Evolutionary conservation across 2,888 invertebrate genomes (phyloP), one percentile per base, ranked within the genome.

Genomic region (Venustoraphidia nigricollis): DNA sequence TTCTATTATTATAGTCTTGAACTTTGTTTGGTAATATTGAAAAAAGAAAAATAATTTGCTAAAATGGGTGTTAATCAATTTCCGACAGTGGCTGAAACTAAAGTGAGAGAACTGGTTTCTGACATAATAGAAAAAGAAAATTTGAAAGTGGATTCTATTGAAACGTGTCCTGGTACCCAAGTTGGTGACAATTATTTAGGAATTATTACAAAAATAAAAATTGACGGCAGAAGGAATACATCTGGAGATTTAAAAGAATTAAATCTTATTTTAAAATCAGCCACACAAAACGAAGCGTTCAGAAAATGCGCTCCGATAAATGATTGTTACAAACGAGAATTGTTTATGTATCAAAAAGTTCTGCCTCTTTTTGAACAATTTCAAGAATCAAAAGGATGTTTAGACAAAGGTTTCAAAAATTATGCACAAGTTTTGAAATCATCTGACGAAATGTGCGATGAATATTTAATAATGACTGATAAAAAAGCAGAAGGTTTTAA

Each of bases 191-290:
- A 55, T 41, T 57, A 53, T 42, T 27, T 57, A 3, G 55, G 56
- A 13, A 11, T 53, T 1, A 54, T 60, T 11, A 53, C 50, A 9
- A 46, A 36, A 49, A 50, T 49, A 9, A 54, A 41, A 34, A 50
- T 42, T 9, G n/a, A 11, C 10, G 42, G 34, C 10, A 34, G 34
- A 17, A 34, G 34, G 8, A 37, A 46, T 41, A 50, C 43, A 2
- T n/a, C 40, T 14, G 14, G 14, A 10, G 42, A 34, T 11, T 34
- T 27, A 8, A 50, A 48, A 39, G 48, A 34, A 27, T 27, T 27
- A 6, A 27, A 27, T 27, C 27, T 27, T 6, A 59, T 63, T 5
- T 50, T 59, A 11, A 63, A 63, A 54, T 54, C 55, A 10, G 58
- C 61, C 0, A 55, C 56, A 9, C 41, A 44, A n/a, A 53, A 50